These are phyloP conservation scores for Halictus quadricinctus DNA, from an alignment of 2,888 invertebrate genomes.

Conservation along the genomic window DNA sequence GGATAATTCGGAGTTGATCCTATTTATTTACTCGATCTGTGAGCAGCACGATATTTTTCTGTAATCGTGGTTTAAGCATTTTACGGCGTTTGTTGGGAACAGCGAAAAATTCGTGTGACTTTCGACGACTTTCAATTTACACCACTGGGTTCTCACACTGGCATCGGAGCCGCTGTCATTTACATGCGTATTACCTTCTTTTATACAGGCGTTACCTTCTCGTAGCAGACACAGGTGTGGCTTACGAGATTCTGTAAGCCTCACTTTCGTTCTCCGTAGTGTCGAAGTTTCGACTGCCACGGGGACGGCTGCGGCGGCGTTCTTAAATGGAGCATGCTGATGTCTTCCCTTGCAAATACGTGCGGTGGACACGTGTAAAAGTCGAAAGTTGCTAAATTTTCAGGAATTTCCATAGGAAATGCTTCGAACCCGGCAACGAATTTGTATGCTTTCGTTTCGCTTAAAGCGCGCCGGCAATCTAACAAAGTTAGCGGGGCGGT, in stretches of 20 bases:
- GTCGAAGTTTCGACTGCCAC: conserved; percentile 46
- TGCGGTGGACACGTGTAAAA: conserved; percentile 8
- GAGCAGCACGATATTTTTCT: background rate
- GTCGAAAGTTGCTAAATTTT: conserved; percentile 15
- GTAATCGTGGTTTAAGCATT: background rate
- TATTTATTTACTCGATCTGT: background rate
- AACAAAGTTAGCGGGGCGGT: conserved; percentile 37
- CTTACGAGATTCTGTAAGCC: conserved; percentile 57
- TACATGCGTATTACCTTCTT: conserved; percentile 72
- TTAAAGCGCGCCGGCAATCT: conserved; percentile 3
- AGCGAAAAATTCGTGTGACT: conserved; percentile 36
- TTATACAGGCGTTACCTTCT: conserved; percentile 70
- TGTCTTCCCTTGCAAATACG: conserved; percentile 46
- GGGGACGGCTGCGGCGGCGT: background rate
- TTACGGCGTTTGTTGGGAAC: background rate
- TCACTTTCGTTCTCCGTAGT: conserved; percentile 40
- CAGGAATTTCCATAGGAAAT: background rate
- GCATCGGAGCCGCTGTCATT: conserved; percentile 53
- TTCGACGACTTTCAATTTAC: conserved; percentile 48
- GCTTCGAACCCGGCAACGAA: conserved; percentile 16
- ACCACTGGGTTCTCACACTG: conserved; percentile 50
- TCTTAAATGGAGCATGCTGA: conserved; percentile 45
- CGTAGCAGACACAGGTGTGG: conserved; percentile 62
- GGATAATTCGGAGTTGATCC: background rate
- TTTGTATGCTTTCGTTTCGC: conserved; percentile 27